phyloP scores from a whole-genome alignment of 2,888 invertebrate species.

The Stenoptilia bipunctidactyla region DNA sequence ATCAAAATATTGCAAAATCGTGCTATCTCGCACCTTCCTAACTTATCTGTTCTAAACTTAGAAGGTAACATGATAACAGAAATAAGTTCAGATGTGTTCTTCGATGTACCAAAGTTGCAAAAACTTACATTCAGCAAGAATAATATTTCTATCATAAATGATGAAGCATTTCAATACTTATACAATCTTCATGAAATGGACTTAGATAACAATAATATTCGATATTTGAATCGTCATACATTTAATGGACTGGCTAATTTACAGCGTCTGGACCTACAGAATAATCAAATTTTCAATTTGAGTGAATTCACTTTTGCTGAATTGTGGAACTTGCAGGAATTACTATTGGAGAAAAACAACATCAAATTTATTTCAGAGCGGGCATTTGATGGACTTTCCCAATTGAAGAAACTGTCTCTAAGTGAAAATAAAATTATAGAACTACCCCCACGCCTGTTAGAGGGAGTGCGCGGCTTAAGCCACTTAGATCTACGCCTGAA shows the following conservation, averaged over 20 bases:
- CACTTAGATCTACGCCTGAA: constrained; percentile 85
- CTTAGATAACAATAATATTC: constrained; percentile 82
- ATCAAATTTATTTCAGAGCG: constrained; percentile 81
- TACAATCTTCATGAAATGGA: constrained; percentile 83
- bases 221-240: constrained; percentile 80
- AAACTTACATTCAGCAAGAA: constrained; percentile 88
- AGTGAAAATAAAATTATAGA: constrained; percentile 81
- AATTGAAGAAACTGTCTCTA: constrained; percentile 78
- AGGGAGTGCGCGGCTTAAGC: constrained; percentile 78
- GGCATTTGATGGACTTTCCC: constrained; percentile 82
- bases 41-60: constrained; percentile 77
- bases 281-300: constrained; percentile 81
- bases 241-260: constrained; percentile 83
- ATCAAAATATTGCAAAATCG: constrained; percentile 77
- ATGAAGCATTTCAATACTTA: constrained; percentile 83
- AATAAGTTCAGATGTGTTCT: constrained; percentile 80
- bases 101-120: constrained; percentile 78
- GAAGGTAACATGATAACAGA: constrained; percentile 83
- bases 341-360: constrained; percentile 78
- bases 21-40: constrained; percentile 80
- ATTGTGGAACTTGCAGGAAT: constrained; percentile 78
- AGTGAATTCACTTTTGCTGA: constrained; percentile 86
- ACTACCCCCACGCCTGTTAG: constrained; percentile 79
- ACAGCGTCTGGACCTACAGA: constrained; percentile 79
- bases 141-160: constrained; percentile 85